Evolutionary conservation across 2,113 vertebrate species (phyloP).

Genomic region (Cinclus mexicanus): DNA sequence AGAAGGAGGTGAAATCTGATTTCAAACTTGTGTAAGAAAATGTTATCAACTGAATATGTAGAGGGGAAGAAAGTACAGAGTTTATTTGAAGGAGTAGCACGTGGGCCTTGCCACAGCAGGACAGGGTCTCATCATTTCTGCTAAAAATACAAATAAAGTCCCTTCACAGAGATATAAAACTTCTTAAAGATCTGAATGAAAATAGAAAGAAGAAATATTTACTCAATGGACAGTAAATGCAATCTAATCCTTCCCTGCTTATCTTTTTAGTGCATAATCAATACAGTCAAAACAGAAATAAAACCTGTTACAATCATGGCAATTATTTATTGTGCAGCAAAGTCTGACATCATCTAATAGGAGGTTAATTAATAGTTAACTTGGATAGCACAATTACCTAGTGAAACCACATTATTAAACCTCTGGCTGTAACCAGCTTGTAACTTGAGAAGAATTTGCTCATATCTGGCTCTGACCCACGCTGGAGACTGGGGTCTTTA

Average conservation of each 20-base stretch:
- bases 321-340: background rate
- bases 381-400: constrained; percentile 12
- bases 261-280: background rate
- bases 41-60: background rate
- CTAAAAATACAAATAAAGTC: background rate
- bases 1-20: background rate
- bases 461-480: constrained; percentile 11
- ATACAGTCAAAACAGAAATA: background rate
- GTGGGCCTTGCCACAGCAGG: background rate
- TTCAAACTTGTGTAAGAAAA: background rate
- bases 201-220: background rate
- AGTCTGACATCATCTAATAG: background rate
- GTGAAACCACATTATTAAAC: constrained; percentile 26
- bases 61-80: background rate
- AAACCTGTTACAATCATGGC: background rate
- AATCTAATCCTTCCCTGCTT: background rate
- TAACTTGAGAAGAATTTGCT: constrained; percentile 38
- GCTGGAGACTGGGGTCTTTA: background rate
- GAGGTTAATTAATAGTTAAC: constrained; percentile 56
- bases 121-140: background rate
- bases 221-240: background rate
- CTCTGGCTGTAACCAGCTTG: background rate
- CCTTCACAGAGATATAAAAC: background rate
- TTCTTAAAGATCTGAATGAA: background rate
- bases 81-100: background rate